Percentiles rank a stretch among this genome's conserved stretches.
Conservation (phyloP, 2,113 vertebrate species). For the Megaptera novaeangliae region DNA sequence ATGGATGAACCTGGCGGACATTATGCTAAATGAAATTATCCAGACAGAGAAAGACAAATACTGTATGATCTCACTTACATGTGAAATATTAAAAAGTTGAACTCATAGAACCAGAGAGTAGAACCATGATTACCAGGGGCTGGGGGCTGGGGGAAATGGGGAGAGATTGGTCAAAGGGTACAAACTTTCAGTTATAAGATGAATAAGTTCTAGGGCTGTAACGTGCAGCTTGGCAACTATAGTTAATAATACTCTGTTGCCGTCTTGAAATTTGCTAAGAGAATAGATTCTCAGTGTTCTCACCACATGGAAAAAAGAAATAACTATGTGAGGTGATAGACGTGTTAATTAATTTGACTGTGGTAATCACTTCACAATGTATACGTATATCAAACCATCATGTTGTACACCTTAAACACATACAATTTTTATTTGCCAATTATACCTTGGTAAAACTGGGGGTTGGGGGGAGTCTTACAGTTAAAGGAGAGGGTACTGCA, state of each 20-base stretch:
- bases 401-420: background rate
- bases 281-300: background rate
- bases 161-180: background rate
- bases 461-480: background rate
- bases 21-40: background rate
- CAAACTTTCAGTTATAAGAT: background rate
- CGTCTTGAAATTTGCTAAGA: background rate
- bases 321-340: background rate
- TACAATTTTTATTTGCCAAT: background rate
- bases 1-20: background rate
- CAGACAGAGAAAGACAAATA: background rate
- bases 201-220: background rate
- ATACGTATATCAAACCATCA: background rate
- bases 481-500: background rate
- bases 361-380: background rate
- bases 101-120: background rate
- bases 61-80: background rate
- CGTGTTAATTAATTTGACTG: background rate
- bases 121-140: background rate
- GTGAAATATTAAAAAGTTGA: background rate
- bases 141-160: rapidly evolving
- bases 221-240: background rate
- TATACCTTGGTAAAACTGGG: background rate
- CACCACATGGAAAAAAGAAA: background rate
- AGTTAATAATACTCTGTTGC: background rate